A percentile compares a stretch with the other conserved stretches of the same genome.
These are phyloP conservation scores for Gavia stellata DNA, from an alignment of 2,113 vertebrate genomes.

Conservation along the genomic window DNA sequence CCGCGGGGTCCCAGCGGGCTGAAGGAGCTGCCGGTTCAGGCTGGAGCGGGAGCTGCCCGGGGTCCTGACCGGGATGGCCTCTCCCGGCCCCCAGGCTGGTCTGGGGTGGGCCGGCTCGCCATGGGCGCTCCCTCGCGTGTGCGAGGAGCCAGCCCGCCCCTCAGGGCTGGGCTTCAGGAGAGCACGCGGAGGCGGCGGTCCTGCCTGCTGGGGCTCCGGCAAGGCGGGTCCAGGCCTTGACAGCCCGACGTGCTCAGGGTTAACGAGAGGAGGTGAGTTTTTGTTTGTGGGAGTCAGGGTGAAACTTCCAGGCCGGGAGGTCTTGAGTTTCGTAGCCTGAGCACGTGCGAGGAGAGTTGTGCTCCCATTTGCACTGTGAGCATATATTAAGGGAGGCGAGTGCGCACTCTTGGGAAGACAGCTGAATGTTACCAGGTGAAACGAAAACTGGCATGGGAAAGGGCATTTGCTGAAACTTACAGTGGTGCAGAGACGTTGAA, in stretches of 20 bases:
- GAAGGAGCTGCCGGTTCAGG: not conserved
- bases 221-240: not conserved
- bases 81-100: accelerated
- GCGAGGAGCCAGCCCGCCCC: accelerated
- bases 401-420: accelerated
- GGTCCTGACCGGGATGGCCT: accelerated
- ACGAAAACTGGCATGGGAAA: not conserved
- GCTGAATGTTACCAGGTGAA: not conserved
- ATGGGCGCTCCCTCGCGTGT: accelerated
- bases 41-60: not conserved
- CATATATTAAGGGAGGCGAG: accelerated
- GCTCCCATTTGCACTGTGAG: not conserved
- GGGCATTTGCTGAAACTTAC: accelerated
- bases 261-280: not conserved
- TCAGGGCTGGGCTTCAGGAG: not conserved
- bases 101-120: accelerated
- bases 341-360: not conserved
- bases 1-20: accelerated
- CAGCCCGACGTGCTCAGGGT: not conserved
- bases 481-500: not conserved
- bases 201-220: not conserved
- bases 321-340: not conserved
- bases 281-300: not conserved
- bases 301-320: not conserved
- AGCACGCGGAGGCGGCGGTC: not conserved